Evolutionary conservation across 2,888 invertebrate genomes (phyloP), one percentile per base, ranked within the genome.

Genomic region (Acutogordius australiensis): DNA sequence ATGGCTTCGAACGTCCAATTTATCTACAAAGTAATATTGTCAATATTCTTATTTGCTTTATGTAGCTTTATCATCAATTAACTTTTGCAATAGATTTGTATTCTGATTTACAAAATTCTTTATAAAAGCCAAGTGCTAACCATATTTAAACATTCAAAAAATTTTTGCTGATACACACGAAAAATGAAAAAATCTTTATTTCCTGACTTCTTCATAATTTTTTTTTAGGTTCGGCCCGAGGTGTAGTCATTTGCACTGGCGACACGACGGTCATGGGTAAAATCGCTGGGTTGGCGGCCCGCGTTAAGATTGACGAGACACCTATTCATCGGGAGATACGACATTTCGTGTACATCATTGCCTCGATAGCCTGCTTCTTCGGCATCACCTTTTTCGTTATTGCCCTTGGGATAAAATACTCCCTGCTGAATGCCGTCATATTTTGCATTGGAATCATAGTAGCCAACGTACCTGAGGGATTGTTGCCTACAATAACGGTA

Each of bases 381-480:
- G 64, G 81, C 2, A 83, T 97, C 29, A 82, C 90, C 57, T 94
- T 97, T 79, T 97, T 97, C 78, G 70, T 91, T 62, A 91, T 97
- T 70, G 90, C 97, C 63, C 86, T 97, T 74, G 67, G 88, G 70
- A 80, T 97, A 66, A 90, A 90, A 67, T 97, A 97, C 75, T 84
- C 88, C 73, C 94, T 91, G 91, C 78, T 97, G 67, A 94, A 94
- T 72, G 91, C 94, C 70, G 91, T 94, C 66, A 90, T 97, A 73
- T 97, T 97, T 80, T 78, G 90, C 67, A 97, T 97, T 72, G 94
- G 94, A 62, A 94, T 97, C 74, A 97, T 97, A 75, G 94, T 97
- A 64, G 97, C 94, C 64, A 97, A 97, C 75, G 94, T 97, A 67
- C 94, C 94, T 51, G 94, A 97, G 78, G 91, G 94, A 76, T 78